Evolutionary conservation across 2,113 vertebrate species (phyloP).

Genomic region (Gambusia affinis): DNA sequence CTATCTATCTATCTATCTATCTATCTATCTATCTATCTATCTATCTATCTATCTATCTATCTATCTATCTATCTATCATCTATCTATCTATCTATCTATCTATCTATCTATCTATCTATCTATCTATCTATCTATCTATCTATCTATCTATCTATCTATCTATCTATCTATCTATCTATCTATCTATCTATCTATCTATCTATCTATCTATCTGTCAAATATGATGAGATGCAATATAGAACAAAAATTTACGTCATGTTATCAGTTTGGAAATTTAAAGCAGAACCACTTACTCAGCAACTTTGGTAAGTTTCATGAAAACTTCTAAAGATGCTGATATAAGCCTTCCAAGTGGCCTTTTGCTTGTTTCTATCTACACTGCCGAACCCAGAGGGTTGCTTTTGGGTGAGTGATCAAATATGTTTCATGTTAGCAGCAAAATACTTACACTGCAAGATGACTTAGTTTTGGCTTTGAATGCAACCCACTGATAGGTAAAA

Average conservation of each 20-base stretch:
- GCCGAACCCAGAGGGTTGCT: conserved; percentile 57
- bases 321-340: conserved; percentile 63
- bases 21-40: no score
- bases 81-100: no score
- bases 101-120: no score
- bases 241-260: conserved; percentile 60
- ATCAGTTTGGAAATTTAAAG: conserved; percentile 57
- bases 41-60: no score
- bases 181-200: no score
- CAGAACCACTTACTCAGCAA: conserved; percentile 56
- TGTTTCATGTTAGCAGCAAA: conserved; percentile 54
- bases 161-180: no score
- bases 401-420: conserved; percentile 62
- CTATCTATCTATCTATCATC: no score
- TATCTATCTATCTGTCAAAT: conserved; percentile 3
- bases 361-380: conserved; percentile 52
- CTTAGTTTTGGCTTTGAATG: background rate
- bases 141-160: no score
- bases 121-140: no score
- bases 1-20: no score
- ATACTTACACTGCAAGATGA: conserved; percentile 21
- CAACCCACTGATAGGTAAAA: background rate
- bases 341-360: conserved; percentile 44
- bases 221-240: conserved; percentile 42
- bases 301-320: conserved; percentile 59